Conservation (phyloP, 1,140 invertebrate species). For the Carposina sasakii region DNA sequence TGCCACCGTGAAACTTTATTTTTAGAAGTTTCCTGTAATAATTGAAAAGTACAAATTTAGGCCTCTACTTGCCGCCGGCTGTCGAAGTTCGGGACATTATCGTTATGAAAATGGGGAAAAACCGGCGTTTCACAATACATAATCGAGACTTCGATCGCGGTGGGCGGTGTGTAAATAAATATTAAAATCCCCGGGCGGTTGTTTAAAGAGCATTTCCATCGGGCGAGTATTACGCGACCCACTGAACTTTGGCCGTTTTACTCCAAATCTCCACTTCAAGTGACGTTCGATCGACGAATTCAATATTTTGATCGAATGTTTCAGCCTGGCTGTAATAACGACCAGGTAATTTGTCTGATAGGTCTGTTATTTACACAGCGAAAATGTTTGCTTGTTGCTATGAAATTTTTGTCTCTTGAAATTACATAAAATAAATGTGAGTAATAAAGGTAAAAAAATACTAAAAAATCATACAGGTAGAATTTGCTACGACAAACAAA, state of each 20-base stretch:
- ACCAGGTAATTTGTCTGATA: too few relatives aligned
- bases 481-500: too few relatives aligned
- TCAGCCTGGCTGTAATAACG: too few relatives aligned
- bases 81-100: constrained; percentile 33
- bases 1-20: constrained; percentile 26
- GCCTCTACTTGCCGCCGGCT: constrained; percentile 13
- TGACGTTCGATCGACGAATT: constrained; percentile 14
- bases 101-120: constrained; percentile 38
- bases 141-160: constrained; percentile 23
- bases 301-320: too few relatives aligned
- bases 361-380: too few relatives aligned
- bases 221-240: constrained; percentile 29
- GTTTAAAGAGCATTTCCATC: constrained; percentile 33
- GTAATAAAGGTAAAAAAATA: too few relatives aligned
- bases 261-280: constrained; percentile 22
- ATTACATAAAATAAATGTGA: too few relatives aligned
- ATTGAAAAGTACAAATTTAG: constrained; percentile 35
- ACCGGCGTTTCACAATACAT: constrained; percentile 27
- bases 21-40: constrained; percentile 23
- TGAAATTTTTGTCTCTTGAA: too few relatives aligned
- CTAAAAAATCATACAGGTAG: too few relatives aligned
- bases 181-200: constrained; percentile 27
- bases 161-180: constrained; percentile 29
- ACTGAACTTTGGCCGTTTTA: constrained; percentile 30
- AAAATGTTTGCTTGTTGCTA: too few relatives aligned